Base-by-base conservation (phyloP, 1,140 invertebrate genomes). In the Drosophila parabipectinata region DNA sequence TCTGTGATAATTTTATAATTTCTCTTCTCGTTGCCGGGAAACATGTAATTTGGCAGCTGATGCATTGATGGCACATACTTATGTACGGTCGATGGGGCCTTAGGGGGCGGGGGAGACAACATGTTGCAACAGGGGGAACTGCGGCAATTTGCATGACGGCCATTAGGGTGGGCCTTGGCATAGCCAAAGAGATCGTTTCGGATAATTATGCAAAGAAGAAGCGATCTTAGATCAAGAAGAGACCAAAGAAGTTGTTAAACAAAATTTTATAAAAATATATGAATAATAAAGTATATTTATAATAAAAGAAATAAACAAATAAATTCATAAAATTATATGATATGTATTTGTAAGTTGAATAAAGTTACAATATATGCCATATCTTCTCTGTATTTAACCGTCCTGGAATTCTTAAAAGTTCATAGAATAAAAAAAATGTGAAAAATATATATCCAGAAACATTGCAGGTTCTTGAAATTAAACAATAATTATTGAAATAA, bases 21-120 rank as follows among this genome's bases (percentile, higher is more conserved):
- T 60, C 50, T 54, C 51, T 10, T 37, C 34, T 37, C 26, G 72
- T 61, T 44, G 57, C 56, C 21, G 21, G 73, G 62, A 77, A 44
- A 82, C 79, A 68, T 81, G 51, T 81, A 81, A 81, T 81, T 81
- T 81, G 58, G 57, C 74, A 77, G 79, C 79, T 82, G 79, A 81
- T 81, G 78, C 79, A 71, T 75, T 72, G 64, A 60, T 48, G 57
- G 60, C 53, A 68, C 54, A 55, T 69, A 55, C 63, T 71, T 71
- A 69, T 26, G 24, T 18, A 12, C 34, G 34, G 10, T 37, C 34
- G 4, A n/a, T 37, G 34, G 34, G 24, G 39, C 39, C 18, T 6
- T 34, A 8, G 15, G 15, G 15, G 12, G 14, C 32, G 44, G 15
- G 44, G 44, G 18, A 10, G 44, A 9, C 9, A 30, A 10, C 10